These are phyloP conservation scores for Campaea margaritaria DNA, from an alignment of 2,888 invertebrate species.

Conservation along the genomic window DNA sequence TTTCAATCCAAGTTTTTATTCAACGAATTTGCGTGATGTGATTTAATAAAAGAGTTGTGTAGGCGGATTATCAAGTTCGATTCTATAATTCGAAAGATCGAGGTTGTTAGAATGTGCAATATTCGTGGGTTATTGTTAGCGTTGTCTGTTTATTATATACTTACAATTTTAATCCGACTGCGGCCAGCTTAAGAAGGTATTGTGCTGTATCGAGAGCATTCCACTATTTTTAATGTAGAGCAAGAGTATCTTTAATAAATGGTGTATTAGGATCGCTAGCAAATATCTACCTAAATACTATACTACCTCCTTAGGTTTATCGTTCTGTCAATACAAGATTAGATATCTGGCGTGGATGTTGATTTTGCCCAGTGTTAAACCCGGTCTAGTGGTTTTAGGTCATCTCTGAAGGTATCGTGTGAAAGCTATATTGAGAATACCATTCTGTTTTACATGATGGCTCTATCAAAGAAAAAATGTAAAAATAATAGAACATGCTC, in stretches of 20 bases:
- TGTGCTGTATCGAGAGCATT: too few relatives aligned
- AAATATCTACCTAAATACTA: too few relatives aligned
- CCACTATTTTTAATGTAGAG: too few relatives aligned
- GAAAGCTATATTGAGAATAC: not conserved
- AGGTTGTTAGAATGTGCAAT: conserved; percentile 36
- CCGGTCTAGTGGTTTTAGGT: conserved; percentile 37
- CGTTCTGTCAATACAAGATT: conserved; percentile 35
- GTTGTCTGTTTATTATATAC: too few relatives aligned
- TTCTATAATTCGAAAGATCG: conserved; percentile 30
- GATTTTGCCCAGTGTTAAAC: conserved; percentile 34
- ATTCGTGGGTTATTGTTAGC: conserved; percentile 17
- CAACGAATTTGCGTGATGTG: conserved; percentile 42
- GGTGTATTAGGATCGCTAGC: too few relatives aligned
- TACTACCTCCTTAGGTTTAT: conserved; percentile 15
- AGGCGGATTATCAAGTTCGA: conserved; percentile 41
- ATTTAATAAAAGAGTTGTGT: conserved; percentile 38
- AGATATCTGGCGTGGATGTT: conserved; percentile 27
- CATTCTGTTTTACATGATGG: not conserved
- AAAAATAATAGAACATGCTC: too few relatives aligned
- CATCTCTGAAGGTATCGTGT: conserved; percentile 20
- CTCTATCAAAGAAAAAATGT: too few relatives aligned
- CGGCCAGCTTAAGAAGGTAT: too few relatives aligned
- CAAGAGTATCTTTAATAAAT: too few relatives aligned
- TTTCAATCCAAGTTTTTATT: conserved; percentile 38
- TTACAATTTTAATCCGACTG: too few relatives aligned